Evolutionary conservation across 2,113 vertebrate genomes (phyloP).

Genomic region (Motacilla alba): DNA sequence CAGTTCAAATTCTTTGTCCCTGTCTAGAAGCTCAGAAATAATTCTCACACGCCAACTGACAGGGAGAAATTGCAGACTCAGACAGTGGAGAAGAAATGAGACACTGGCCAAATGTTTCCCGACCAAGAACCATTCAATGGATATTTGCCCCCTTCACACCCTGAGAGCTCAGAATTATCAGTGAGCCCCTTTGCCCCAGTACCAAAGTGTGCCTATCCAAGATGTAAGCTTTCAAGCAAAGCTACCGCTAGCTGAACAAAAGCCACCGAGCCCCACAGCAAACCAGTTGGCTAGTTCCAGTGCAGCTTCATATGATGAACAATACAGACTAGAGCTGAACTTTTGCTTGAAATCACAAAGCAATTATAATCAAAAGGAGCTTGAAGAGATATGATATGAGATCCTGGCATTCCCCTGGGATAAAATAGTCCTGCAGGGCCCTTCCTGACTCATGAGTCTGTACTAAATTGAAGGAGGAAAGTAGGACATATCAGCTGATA

Average conservation of each 20-base stretch:
- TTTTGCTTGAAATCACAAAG: conserved; percentile 17
- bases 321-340: neutral
- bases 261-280: neutral
- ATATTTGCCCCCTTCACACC: neutral
- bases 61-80: neutral
- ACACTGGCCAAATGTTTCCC: conserved; percentile 14
- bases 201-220: neutral
- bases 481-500: conserved; percentile 35
- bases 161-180: neutral
- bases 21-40: conserved; percentile 40
- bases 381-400: conserved; percentile 43
- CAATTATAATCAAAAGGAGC: conserved; percentile 35
- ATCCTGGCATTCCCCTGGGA: conserved; percentile 37
- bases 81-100: neutral
- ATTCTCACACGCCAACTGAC: conserved; percentile 14
- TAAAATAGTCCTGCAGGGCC: conserved; percentile 20
- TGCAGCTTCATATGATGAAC: neutral
- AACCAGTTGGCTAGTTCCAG: neutral
- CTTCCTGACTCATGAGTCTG: conserved; percentile 9
- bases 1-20: neutral
- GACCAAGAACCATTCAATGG: neutral
- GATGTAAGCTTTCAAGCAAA: neutral
- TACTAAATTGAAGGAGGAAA: conserved; percentile 17
- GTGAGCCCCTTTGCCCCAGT: neutral
- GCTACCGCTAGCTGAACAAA: neutral